Base-by-base conservation (phyloP, 2,888 invertebrate genomes). In the Spilarctia lutea region DNA sequence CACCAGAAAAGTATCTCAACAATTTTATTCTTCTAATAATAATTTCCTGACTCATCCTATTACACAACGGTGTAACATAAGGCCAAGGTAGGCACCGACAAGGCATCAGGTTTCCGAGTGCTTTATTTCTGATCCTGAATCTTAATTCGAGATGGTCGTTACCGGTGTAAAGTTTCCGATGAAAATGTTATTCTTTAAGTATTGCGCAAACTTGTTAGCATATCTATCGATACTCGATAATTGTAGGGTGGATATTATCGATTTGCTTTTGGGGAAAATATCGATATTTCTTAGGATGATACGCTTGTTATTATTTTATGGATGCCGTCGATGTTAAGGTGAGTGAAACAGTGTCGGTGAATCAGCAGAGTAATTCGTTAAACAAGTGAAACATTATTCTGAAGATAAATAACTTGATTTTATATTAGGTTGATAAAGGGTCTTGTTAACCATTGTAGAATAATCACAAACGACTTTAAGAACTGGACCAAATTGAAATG, bases 121-220 rank as follows among this genome's bases (percentile, higher is more conserved):
- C 72, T 83, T 86, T 81, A 80, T 80, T 84, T 82, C 73, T 76
- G 79, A 81, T 79, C 74, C 56, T 68, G 48, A 63, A 33, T 72
- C 75, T 77, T 77, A 76, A 78, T 85, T 78, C 75, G 73, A 74
- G 79, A 83, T 79, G 78, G 75, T 78, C 82, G 83, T 84, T 83
- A 76, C 74, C 75, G 81, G 76, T 79, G 75, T 79, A 74, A 79
- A 80, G 79, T 83, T 82, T 81, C 35, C 65, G 65, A 81, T 80
- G 79, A 80, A 56, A 84, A 85, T 79, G 82, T 81, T 76, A 79
- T 56, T 76, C 73, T 48, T 71, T 73, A 72, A 79, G 81, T 79
- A 81, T 75, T 85, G 83, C 73, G 74, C 74, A 80, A 84, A 85
- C 74, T 82, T 79, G 78, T 89, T 89, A 86, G 87, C 87, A 88